Percentiles rank a stretch among this genome's conserved stretches.
phyloP scores from a whole-genome alignment of 1,140 invertebrate genomes.

The Panulirus ornatus region DNA sequence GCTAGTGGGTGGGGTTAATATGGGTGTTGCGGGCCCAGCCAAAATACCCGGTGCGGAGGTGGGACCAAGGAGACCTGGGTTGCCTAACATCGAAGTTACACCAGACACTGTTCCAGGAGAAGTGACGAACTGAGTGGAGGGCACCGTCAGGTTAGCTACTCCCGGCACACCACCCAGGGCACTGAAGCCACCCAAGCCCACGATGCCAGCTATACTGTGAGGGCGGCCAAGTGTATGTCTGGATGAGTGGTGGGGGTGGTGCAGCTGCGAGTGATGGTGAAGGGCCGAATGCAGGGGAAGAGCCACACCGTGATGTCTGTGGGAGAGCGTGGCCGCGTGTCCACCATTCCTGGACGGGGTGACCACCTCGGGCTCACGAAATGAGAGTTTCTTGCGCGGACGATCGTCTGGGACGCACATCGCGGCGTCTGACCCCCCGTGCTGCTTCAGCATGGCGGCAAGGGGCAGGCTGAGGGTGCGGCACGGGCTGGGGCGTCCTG shows the following conservation, averaged over 20 bases:
- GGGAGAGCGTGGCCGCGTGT: constrained; percentile 7
- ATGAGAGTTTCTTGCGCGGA: constrained; percentile 90
- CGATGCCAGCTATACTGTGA: constrained; percentile 72
- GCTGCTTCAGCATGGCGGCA: constrained; percentile 65
- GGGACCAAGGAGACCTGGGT: constrained; percentile 53
- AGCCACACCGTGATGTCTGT: not conserved
- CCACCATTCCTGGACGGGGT: constrained; percentile 51
- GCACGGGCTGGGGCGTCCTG: constrained; percentile 22
- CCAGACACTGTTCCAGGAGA: constrained; percentile 52
- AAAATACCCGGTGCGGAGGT: constrained; percentile 32
- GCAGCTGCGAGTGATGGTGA: constrained; percentile 7
- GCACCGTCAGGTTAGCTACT: constrained; percentile 18
- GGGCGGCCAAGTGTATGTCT: constrained; percentile 58
- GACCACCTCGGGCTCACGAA: constrained; percentile 89
- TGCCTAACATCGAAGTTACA: constrained; percentile 62
- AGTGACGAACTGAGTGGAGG: constrained; percentile 11
- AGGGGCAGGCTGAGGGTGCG: not conserved
- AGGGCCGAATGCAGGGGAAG: constrained; percentile 37
- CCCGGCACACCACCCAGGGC: constrained; percentile 60
- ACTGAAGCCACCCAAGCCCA: constrained; percentile 71
- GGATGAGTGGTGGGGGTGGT: constrained; percentile 15
- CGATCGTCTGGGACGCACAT: constrained; percentile 77
- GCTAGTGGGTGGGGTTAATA: constrained; percentile 65
- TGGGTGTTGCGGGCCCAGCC: constrained; percentile 54
- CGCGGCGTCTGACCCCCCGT: constrained; percentile 52